phyloP scores from a whole-genome alignment of 2,113 vertebrate genomes.

The Nibea albiflora region DNA sequence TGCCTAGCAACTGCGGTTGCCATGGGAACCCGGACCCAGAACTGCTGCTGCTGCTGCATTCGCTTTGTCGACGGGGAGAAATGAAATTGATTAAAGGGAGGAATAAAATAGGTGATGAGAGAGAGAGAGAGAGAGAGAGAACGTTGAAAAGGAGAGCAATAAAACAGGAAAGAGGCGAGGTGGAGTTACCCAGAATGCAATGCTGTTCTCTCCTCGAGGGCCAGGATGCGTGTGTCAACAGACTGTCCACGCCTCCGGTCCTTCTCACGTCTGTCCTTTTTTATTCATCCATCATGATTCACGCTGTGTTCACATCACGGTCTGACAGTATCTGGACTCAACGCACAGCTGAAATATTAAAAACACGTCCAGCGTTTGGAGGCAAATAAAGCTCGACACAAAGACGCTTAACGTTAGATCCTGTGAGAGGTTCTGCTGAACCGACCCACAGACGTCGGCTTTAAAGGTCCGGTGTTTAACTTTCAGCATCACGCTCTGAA shows the following conservation, averaged over 20 bases:
- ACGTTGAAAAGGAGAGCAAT: not conserved
- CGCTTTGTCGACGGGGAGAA: constrained; percentile 78
- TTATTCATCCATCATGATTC: constrained; percentile 39
- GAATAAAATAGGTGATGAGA: constrained; percentile 77
- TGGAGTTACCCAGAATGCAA: constrained; percentile 51
- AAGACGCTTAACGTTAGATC: too few species aligned
- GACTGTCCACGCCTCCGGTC: constrained; percentile 42
- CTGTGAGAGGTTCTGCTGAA: too few species aligned
- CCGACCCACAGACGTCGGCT: too few species aligned
- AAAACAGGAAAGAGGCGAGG: not conserved
- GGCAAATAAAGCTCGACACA: too few species aligned
- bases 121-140: not conserved
- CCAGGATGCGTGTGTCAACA: constrained; percentile 43
- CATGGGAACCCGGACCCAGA: constrained; percentile 75
- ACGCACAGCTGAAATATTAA: too few species aligned
- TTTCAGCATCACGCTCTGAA: too few species aligned
- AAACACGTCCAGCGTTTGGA: too few species aligned
- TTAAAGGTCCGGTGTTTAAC: too few species aligned
- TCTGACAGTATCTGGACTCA: not conserved
- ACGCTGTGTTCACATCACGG: constrained; percentile 11
- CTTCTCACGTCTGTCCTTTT: constrained; percentile 35
- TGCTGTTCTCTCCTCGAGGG: constrained; percentile 1
- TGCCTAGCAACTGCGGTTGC: constrained; percentile 86
- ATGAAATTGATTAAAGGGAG: constrained; percentile 83
- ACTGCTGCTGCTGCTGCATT: constrained; percentile 73